A percentile compares a stretch with the other conserved stretches of the same genome.
These are phyloP conservation scores for Melanotaenia duboulayi DNA, from an alignment of 2,113 vertebrate species.

Conservation along the genomic window DNA sequence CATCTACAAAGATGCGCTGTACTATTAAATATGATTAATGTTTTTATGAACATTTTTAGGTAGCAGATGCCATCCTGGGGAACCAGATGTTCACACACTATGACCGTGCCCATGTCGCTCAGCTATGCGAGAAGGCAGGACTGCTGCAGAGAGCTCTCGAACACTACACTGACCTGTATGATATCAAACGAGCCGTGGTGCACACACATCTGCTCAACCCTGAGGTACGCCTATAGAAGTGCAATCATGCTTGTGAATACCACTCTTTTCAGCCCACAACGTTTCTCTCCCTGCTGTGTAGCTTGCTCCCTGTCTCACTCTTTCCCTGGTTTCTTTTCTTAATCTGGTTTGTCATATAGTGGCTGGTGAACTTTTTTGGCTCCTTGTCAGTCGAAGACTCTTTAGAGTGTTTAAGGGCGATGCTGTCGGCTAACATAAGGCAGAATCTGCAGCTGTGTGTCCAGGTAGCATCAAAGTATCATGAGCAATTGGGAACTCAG, in stretches of 20 bases:
- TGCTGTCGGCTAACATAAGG: constrained; percentile 91
- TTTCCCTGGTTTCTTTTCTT: not conserved
- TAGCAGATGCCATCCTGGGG: constrained; percentile 93
- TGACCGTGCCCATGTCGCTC: constrained; percentile 89
- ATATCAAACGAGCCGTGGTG: constrained; percentile 92
- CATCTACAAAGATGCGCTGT: not conserved
- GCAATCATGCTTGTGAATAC: constrained; percentile 10
- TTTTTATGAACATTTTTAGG: constrained; percentile 75
- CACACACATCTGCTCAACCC: constrained; percentile 94
- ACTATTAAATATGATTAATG: not conserved
- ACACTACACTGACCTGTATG: constrained; percentile 91
- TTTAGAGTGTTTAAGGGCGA: constrained; percentile 89
- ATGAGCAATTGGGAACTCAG: constrained; percentile 91
- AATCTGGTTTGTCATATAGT: constrained; percentile 72
- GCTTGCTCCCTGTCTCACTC: not conserved
- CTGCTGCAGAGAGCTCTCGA: constrained; percentile 91
- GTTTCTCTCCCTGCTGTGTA: not conserved
- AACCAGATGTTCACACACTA: constrained; percentile 97
- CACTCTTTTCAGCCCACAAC: not conserved
- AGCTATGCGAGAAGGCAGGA: constrained; percentile 94
- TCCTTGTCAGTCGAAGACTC: constrained; percentile 93
- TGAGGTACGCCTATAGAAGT: constrained; percentile 51
- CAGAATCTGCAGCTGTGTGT: constrained; percentile 94
- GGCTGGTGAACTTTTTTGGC: constrained; percentile 94
- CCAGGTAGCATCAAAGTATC: constrained; percentile 93